A percentile compares a stretch with the other conserved stretches of the same genome.
Conservation (phyloP, 1,140 invertebrate genomes). For the Heliconius himera region DNA sequence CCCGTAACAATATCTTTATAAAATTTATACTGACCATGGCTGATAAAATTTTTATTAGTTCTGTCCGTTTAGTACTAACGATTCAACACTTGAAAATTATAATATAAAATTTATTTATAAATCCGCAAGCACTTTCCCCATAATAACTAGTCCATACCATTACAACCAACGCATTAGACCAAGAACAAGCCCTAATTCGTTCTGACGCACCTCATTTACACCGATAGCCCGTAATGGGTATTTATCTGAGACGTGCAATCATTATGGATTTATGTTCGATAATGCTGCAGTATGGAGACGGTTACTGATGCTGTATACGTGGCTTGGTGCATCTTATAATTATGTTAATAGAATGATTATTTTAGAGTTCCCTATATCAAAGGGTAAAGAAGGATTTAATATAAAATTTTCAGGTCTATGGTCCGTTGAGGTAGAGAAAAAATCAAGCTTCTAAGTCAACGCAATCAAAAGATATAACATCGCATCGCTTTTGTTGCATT, state of each 20-base stretch:
- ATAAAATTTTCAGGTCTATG: too few relatives aligned
- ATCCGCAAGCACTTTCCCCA: background rate
- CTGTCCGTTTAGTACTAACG: too few relatives aligned
- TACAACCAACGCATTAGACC: constrained; percentile 25
- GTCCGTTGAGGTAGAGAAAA: too few relatives aligned
- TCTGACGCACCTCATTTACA: constrained; percentile 42
- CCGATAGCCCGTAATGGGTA: constrained; percentile 42
- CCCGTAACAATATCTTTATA: too few relatives aligned
- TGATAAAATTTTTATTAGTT: too few relatives aligned
- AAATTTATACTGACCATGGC: too few relatives aligned
- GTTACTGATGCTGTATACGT: constrained; percentile 11
- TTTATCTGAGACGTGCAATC: constrained; percentile 47
- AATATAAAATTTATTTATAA: background rate
- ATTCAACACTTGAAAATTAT: background rate
- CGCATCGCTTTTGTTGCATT: too few relatives aligned
- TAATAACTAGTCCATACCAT: constrained; percentile 13
- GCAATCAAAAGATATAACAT: too few relatives aligned
- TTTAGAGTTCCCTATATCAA: too few relatives aligned
- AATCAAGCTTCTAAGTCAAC: too few relatives aligned
- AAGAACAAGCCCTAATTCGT: constrained; percentile 39
- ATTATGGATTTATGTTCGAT: constrained; percentile 50
- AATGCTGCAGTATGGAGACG: constrained; percentile 37
- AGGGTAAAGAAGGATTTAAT: too few relatives aligned
- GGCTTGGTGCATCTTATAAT: background rate
- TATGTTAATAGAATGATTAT: constrained; percentile 4